Conservation (phyloP, 2,797 vertebrate genomes). For the Hylomyscus alleni region DNA sequence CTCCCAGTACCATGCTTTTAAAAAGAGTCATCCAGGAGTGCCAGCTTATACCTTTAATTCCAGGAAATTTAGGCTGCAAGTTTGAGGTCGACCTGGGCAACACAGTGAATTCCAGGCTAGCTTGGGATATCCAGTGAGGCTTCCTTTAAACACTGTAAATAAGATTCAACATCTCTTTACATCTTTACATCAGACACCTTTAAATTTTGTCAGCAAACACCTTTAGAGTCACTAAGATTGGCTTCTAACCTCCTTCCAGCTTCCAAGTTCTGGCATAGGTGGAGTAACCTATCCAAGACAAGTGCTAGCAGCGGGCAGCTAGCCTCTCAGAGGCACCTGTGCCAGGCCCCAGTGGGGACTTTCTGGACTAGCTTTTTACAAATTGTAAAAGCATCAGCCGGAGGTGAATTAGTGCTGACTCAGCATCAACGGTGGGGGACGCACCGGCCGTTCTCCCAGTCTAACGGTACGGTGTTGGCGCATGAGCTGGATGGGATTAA, state of each 20-base stretch:
- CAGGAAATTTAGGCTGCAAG: not conserved
- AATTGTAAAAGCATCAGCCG: not conserved
- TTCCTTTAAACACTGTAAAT: not conserved
- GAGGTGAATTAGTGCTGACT: constrained; percentile 17
- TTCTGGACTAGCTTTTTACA: constrained; percentile 59
- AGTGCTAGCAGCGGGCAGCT: not conserved
- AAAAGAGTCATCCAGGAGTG: not conserved
- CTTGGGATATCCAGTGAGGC: not conserved
- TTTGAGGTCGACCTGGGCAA: not conserved
- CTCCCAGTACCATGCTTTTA: not conserved
- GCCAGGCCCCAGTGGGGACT: constrained; percentile 60
- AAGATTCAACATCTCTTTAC: not conserved
- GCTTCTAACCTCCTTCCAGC: not conserved
- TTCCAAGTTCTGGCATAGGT: not conserved
- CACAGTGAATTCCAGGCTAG: not conserved
- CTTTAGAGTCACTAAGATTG: not conserved
- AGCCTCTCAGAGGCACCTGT: not conserved
- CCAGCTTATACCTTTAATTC: not conserved
- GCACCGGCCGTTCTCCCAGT: not conserved
- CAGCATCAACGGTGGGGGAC: constrained; percentile 26
- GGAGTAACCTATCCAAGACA: not conserved
- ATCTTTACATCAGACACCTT: not conserved
- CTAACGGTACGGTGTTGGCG: not conserved
- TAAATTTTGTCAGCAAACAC: not conserved
- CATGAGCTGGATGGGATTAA: not conserved